phyloP scores from a whole-genome alignment of 2,113 vertebrate genomes.

The Mesoclemmys tuberculata region DNA sequence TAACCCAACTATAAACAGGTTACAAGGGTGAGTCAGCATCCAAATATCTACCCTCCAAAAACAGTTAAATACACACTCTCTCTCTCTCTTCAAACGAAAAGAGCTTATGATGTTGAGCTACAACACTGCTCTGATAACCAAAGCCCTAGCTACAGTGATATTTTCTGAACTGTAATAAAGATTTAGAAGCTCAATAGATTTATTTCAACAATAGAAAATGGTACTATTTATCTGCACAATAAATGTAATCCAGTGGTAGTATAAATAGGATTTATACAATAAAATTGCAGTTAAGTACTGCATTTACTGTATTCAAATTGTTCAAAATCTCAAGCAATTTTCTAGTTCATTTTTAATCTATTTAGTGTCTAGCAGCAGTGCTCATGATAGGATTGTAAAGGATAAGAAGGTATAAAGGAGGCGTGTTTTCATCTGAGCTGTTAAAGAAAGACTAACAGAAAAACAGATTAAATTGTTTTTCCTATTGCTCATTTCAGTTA shows the following conservation, averaged over 20 bases:
- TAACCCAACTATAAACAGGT: neutral
- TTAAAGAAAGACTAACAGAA: neutral
- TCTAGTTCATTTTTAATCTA: neutral
- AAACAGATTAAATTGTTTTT: neutral
- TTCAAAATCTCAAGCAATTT: conserved; percentile 5
- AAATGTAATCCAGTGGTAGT: neutral
- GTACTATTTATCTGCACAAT: neutral
- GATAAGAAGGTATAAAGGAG: neutral
- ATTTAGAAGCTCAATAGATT: neutral
- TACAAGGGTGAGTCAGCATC: neutral
- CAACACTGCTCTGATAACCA: neutral
- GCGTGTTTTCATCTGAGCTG: neutral
- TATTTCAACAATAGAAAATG: neutral
- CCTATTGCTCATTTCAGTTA: neutral
- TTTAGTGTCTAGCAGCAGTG: neutral
- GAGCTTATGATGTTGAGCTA: neutral
- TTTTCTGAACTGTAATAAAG: neutral
- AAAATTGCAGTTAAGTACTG: neutral
- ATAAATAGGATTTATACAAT: neutral
- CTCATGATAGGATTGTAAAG: neutral
- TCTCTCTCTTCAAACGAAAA: neutral
- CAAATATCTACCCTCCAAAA: neutral
- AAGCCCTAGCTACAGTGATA: neutral
- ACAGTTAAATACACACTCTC: neutral
- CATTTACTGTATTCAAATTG: neutral